Evolutionary conservation across 2,888 invertebrate species (phyloP).

Genomic region (Scaeva pyrastri): DNA sequence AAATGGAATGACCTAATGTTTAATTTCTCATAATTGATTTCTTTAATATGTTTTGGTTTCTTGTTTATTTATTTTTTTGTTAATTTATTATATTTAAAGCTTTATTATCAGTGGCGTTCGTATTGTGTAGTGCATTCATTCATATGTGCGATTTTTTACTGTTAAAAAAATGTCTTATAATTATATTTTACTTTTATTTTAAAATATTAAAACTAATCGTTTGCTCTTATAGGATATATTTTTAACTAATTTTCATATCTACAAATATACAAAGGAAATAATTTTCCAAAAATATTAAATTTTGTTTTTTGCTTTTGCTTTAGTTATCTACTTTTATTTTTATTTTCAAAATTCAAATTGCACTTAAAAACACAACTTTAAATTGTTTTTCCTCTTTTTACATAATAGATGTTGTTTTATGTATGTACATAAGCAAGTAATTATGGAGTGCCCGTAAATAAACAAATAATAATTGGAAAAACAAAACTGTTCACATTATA

Average conservation of each 20-base stretch:
- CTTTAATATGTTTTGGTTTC: slow-evolving; percentile 68
- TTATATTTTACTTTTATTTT: slow-evolving; percentile 46
- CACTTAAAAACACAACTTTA: slow-evolving; percentile 60
- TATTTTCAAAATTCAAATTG: slow-evolving; percentile 52
- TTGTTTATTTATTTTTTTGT: slow-evolving; percentile 26
- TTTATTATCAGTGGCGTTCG: slow-evolving; percentile 75
- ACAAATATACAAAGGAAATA: slow-evolving; percentile 74
- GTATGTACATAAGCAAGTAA: slow-evolving; percentile 47
- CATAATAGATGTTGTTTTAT: slow-evolving; percentile 27
- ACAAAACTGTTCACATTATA: slow-evolving; percentile 49
- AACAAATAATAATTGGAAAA: slow-evolving; percentile 61
- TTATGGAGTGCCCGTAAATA: slow-evolving; percentile 63
- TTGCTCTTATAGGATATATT: slow-evolving; percentile 69
- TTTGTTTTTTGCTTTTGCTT: slow-evolving; percentile 29
- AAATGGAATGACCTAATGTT: slow-evolving; percentile 72
- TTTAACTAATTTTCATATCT: slow-evolving; percentile 70
- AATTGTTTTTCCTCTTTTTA: slow-evolving; percentile 36
- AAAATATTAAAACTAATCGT: slow-evolving; percentile 75
- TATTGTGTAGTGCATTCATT: slow-evolving; percentile 75
- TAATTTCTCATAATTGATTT: slow-evolving; percentile 66
- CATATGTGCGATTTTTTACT: slow-evolving; percentile 69
- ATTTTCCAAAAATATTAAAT: slow-evolving; percentile 50
- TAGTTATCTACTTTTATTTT: slow-evolving; percentile 11
- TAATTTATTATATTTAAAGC: slow-evolving; percentile 63
- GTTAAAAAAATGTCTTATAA: slow-evolving; percentile 65